These are phyloP conservation scores for Novumbra hubbsi DNA, from an alignment of 2,797 vertebrate genomes.

Conservation along the genomic window DNA sequence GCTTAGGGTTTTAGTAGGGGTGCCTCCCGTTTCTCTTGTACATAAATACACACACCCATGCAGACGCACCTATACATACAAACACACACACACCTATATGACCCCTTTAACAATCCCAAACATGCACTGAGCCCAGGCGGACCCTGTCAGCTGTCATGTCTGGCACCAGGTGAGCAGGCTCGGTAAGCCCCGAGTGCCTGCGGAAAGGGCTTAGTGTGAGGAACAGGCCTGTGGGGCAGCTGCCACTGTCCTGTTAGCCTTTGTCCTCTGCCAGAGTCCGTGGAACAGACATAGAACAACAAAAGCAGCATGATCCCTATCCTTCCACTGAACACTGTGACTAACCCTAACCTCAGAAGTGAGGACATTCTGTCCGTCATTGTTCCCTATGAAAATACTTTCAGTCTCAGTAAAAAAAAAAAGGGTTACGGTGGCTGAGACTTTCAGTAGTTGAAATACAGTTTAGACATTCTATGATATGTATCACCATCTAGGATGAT, in stretches of 20 bases:
- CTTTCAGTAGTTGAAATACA: neutral
- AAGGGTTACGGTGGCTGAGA: neutral
- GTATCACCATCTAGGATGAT: constrained; percentile 83
- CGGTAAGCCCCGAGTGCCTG: constrained; percentile 51
- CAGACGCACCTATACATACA: constrained; percentile 16
- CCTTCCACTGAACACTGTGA: constrained; percentile 39
- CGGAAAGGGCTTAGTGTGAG: constrained; percentile 42
- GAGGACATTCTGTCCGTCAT: constrained; percentile 34
- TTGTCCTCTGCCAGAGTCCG: constrained; percentile 28
- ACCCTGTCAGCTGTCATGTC: constrained; percentile 66
- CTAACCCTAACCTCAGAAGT: constrained; percentile 37
- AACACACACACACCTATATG: constrained; percentile 1
- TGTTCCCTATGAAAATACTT: constrained; percentile 25
- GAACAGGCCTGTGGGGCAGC: constrained; percentile 48
- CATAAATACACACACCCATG: neutral
- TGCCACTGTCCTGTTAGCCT: constrained; percentile 62
- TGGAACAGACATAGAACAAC: constrained; percentile 55
- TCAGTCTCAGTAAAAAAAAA: too few relatives aligned
- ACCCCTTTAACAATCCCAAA: neutral
- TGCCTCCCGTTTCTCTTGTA: neutral
- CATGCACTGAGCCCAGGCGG: neutral
- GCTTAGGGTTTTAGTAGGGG: neutral
- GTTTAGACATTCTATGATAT: constrained; percentile 19
- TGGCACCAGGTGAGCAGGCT: constrained; percentile 70
- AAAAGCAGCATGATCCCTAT: constrained; percentile 55